Conservation (phyloP, 2,888 invertebrate genomes). For the Drosophila macrospina region DNA sequence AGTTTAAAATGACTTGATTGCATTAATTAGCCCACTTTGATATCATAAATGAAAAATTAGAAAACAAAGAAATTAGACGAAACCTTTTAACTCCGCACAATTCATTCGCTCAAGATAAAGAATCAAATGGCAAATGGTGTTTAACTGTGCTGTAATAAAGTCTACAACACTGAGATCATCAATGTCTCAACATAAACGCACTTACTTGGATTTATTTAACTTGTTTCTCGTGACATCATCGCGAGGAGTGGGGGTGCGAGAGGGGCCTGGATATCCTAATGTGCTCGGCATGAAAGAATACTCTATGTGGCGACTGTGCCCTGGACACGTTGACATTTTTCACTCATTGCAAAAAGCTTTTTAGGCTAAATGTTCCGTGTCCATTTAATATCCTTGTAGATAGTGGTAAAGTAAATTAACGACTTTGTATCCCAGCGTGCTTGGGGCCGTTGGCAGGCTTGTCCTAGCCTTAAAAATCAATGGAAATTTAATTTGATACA, state of each 20-base stretch:
- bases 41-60: no score
- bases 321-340: conserved; percentile 47
- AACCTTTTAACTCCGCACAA: conserved; percentile 34
- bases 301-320: conserved; percentile 41
- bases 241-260: conserved; percentile 1
- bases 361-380: conserved; percentile 50
- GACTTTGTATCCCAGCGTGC: conserved; percentile 16
- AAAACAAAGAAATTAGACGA: conserved; percentile 3
- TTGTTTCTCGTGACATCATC: conserved; percentile 52
- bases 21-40: no score
- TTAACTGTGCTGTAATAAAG: conserved; percentile 11
- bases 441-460: conserved; percentile 3
- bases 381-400: conserved; percentile 40
- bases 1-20: background rate
- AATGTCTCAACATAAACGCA: conserved; percentile 49
- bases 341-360: conserved; percentile 58
- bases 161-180: conserved; percentile 50
- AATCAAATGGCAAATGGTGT: conserved; percentile 19
- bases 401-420: conserved; percentile 37
- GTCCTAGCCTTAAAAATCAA: conserved; percentile 39
- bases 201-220: conserved; percentile 46
- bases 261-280: conserved; percentile 30
- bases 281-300: conserved; percentile 40
- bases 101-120: conserved; percentile 37
- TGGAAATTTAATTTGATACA: conserved; percentile 11